These are phyloP conservation scores for Lasioglossum zephyrum DNA, from an alignment of 2,888 invertebrate genomes.

Conservation along the genomic window DNA sequence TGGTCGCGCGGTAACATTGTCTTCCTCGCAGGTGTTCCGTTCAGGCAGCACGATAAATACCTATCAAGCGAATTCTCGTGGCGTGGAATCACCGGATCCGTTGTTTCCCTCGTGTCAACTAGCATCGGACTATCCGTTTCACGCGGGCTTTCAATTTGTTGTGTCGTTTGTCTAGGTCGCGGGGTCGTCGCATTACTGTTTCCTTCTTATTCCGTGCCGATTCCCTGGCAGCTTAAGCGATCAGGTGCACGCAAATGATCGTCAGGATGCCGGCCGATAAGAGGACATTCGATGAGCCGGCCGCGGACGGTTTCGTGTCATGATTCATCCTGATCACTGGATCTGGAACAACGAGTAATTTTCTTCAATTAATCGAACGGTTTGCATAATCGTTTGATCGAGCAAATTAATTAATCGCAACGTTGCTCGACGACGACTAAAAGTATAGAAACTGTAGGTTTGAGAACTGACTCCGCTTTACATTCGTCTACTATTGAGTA, in stretches of 20 bases:
- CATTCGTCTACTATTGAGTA: too few relatives aligned
- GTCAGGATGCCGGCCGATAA: conserved; percentile 48
- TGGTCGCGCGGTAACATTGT: background rate
- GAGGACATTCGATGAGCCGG: conserved; percentile 61
- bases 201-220: conserved; percentile 24
- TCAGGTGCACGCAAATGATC: conserved; percentile 61
- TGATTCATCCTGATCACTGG: conserved; percentile 58
- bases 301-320: conserved; percentile 34
- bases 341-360: conserved; percentile 62
- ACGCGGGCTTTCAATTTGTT: conserved; percentile 23
- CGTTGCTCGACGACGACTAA: background rate
- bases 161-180: conserved; percentile 50
- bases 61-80: conserved; percentile 48
- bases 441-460: background rate
- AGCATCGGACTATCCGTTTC: conserved; percentile 36
- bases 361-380: background rate
- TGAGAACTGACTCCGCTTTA: background rate
- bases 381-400: background rate
- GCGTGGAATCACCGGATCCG: conserved; percentile 27
- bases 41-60: conserved; percentile 54
- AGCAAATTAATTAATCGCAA: background rate
- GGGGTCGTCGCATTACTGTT: conserved; percentile 57
- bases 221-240: conserved; percentile 67
- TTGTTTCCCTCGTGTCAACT: conserved; percentile 36
- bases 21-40: conserved; percentile 19